Evolutionary conservation across 2,888 invertebrate genomes (phyloP).

Genomic region (Parnassius mnemosyne): DNA sequence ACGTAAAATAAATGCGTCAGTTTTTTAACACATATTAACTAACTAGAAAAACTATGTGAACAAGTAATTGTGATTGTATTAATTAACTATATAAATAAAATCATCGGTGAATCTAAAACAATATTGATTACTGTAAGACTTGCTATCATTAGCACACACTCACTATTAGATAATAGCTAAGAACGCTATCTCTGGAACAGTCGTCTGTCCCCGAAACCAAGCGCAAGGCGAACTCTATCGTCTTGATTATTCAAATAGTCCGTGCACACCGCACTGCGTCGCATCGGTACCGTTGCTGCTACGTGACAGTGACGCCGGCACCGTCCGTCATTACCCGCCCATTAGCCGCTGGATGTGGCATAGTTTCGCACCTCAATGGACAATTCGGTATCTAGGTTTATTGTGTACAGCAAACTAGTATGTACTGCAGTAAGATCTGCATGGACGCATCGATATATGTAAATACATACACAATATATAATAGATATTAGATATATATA

Average conservation of each 20-base stretch:
- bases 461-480: too few species aligned
- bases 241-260: slow-evolving; percentile 65
- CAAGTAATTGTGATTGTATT: too few species aligned
- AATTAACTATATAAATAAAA: too few species aligned
- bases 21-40: too few species aligned
- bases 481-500: too few species aligned
- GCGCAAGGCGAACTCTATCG: slow-evolving; percentile 39
- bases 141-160: neutral
- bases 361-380: slow-evolving; percentile 45
- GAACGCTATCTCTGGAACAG: neutral
- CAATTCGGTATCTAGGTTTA: slow-evolving; percentile 40
- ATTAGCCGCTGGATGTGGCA: slow-evolving; percentile 69
- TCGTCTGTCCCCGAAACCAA: neutral
- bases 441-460: neutral
- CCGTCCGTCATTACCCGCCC: slow-evolving; percentile 51
- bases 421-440: too few species aligned
- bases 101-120: too few species aligned
- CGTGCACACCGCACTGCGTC: slow-evolving; percentile 50
- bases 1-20: too few species aligned
- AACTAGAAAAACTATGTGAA: too few species aligned
- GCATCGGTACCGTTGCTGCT: slow-evolving; percentile 61
- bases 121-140: too few species aligned
- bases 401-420: slow-evolving; percentile 18
- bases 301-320: slow-evolving; percentile 65
- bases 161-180: neutral